Evolutionary conservation across 1,140 invertebrate genomes (phyloP), one percentile per base, ranked within the genome.

Genomic region (Drusus annulatus): DNA sequence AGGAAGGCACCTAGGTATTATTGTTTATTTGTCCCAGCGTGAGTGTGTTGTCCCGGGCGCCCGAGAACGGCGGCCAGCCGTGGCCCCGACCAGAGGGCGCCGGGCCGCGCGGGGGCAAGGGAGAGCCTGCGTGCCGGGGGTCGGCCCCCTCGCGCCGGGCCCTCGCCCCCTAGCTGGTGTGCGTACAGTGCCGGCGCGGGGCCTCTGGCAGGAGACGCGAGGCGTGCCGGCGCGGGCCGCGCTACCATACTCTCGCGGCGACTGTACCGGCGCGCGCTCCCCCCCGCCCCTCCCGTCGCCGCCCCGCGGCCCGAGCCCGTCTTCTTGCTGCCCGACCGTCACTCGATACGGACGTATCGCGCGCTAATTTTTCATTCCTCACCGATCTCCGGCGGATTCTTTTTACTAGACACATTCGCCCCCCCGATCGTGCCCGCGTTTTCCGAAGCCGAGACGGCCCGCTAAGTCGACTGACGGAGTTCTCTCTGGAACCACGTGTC

Each of bases 201-300:
- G 45, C 45, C 68, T 51, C 68, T 16, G 68, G n/a, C 45, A 51
- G 68, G 45, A 71, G 68, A 71, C 52, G 71, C n/a, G 31, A 60
- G 74, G 74, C 52, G 74, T 76, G 74, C 28, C 52, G 56, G 5
- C n/a, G 56, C 52, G 74, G 56, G 74, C 52, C 74, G 74, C 62
- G 74, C 73, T 80, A 62, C 73, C 75, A 56, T 56, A 69, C 79
- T 69, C 65, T 80, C 58, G 74, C 62, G 56, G 79, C 71, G 80
- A 73, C 74, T 81, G 79, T 80, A 80, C 71, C 68, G 28, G 54
- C 31, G 52, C 31, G 17, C 21, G 25, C n/a, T 25, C 52, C 51
- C 28, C 56, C 50, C 36, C 8, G 4, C 7, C 17, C 63, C 60
- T 5, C 5, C 36, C 28, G 6, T 23, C 1, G 58, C 60, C 60